Evolutionary conservation across 1,140 invertebrate genomes (phyloP).

Genomic region (Eufriesea mexicana): DNA sequence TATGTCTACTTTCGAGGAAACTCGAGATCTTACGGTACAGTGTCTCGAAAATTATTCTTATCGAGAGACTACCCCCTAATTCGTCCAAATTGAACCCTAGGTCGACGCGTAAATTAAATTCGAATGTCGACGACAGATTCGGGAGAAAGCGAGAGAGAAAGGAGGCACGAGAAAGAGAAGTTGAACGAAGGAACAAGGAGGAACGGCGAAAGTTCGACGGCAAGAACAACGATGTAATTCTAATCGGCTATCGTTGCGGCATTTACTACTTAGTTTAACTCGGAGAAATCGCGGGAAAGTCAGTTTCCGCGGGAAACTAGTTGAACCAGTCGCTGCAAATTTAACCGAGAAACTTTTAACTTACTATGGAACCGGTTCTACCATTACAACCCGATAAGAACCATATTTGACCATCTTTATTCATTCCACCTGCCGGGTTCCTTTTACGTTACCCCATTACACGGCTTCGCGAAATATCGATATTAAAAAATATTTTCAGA

Average conservation of each 20-base stretch:
- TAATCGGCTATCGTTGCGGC: constrained; percentile 1
- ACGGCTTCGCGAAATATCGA: background rate
- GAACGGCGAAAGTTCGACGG: too few relatives aligned
- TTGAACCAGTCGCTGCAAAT: background rate
- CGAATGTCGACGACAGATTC: too few relatives aligned
- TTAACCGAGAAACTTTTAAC: background rate
- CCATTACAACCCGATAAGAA: background rate
- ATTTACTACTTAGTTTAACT: constrained; percentile 29
- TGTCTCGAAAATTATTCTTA: background rate
- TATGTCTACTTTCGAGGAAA: background rate
- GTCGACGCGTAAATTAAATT: too few relatives aligned
- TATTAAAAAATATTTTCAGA: background rate
- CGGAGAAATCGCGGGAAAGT: constrained; percentile 20
- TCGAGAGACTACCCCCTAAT: background rate
- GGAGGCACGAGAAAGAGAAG: background rate
- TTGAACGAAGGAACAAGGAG: background rate
- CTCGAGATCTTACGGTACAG: background rate
- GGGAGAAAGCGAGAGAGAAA: background rate
- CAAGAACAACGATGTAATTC: background rate
- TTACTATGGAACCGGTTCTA: background rate
- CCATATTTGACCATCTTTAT: background rate
- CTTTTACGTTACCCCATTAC: too few relatives aligned
- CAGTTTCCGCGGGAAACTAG: constrained; percentile 28
- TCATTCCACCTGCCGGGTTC: background rate
- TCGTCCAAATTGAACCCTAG: background rate